phyloP scores from a whole-genome alignment of 2,113 vertebrate genomes.

The Columba janthina region DNA sequence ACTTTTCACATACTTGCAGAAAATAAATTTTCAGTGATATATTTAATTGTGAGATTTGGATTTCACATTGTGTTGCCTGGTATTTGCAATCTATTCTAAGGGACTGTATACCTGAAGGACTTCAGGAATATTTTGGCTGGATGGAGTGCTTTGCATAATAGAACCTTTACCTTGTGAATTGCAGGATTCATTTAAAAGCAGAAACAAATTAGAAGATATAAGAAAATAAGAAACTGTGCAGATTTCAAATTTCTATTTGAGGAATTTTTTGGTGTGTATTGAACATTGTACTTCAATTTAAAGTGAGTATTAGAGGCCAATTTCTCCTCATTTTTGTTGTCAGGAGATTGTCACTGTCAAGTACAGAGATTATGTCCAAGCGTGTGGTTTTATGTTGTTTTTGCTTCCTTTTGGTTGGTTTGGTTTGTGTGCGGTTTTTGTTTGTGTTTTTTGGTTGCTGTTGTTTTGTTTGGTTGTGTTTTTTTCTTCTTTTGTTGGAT shows the following conservation, averaged over 20 bases:
- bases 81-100: not conserved
- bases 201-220: not conserved
- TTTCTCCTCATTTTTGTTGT: not conserved
- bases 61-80: not conserved
- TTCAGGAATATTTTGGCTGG: not conserved
- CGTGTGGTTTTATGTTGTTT: no score
- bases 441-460: no score
- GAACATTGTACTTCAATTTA: not conserved
- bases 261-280: not conserved
- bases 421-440: no score
- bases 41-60: slow-evolving; percentile 19
- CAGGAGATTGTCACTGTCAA: not conserved
- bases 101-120: not conserved
- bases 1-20: not conserved
- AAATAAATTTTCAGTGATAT: not conserved
- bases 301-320: not conserved
- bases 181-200: not conserved
- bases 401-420: no score
- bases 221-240: not conserved
- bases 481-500: no score
- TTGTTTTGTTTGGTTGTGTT: no score
- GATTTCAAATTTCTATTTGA: not conserved
- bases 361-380: not conserved
- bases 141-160: not conserved
- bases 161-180: not conserved